Evolutionary conservation across 2,113 vertebrate genomes (phyloP).

Genomic region (Barbus barbus): DNA sequence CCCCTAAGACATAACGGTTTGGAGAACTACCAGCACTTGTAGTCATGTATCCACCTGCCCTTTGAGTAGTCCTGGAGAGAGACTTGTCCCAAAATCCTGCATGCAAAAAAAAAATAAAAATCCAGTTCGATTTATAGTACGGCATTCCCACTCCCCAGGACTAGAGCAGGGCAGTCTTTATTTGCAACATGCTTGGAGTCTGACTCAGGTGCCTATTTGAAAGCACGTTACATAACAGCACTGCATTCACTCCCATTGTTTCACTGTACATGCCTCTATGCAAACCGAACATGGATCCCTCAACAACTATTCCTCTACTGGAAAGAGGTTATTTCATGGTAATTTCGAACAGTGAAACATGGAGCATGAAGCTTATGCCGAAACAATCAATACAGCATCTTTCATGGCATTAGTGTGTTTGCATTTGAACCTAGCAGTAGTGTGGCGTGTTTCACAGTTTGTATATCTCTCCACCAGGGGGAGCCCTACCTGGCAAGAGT

Average conservation of each 20-base stretch:
- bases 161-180: constrained; percentile 5
- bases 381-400: constrained; percentile 30
- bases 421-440: constrained; percentile 41
- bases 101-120: neutral
- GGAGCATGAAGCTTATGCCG: constrained; percentile 27
- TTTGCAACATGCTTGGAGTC: constrained; percentile 23
- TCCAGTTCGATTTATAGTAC: neutral
- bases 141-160: constrained; percentile 31
- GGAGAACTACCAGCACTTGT: neutral
- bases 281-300: too few species aligned
- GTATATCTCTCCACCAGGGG: constrained; percentile 97
- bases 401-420: constrained; percentile 32
- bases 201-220: constrained; percentile 17
- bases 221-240: constrained; percentile 44
- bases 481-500: constrained; percentile 88
- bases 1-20: constrained; percentile 13
- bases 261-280: constrained; percentile 26
- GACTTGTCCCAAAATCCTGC: neutral
- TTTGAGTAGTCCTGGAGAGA: constrained; percentile 41
- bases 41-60: neutral
- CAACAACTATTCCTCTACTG: neutral
- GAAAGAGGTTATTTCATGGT: neutral
- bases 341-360: constrained; percentile 31
- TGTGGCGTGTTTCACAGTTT: constrained; percentile 47
- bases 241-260: constrained; percentile 38